Percentiles rank a stretch among this genome's conserved stretches.
These are phyloP conservation scores for Pituophis catenifer DNA, from an alignment of 2,113 vertebrate species.

Conservation along the genomic window DNA sequence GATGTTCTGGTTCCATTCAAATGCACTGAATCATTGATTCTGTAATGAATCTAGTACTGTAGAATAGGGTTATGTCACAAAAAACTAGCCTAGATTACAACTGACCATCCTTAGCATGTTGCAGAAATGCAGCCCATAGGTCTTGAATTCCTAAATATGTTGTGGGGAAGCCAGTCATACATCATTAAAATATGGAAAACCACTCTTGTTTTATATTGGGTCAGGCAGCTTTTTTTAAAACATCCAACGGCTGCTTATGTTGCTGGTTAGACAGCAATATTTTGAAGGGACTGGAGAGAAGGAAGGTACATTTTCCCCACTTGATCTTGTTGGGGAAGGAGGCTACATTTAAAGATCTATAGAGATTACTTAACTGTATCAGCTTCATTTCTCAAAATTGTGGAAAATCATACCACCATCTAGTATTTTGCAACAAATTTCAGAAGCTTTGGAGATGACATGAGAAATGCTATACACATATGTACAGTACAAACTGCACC, in stretches of 20 bases:
- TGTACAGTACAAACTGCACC: not conserved
- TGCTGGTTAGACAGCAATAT: not conserved
- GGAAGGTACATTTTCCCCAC: not conserved
- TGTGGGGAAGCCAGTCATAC: not conserved
- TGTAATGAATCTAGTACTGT: not conserved
- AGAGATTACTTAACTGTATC: not conserved
- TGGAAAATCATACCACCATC: not conserved
- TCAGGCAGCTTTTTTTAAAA: not conserved
- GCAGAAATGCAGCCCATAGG: not conserved
- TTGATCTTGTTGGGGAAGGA: not conserved
- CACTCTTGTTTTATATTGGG: not conserved
- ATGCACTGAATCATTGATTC: not conserved
- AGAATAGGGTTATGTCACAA: not conserved
- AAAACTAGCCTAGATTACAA: not conserved
- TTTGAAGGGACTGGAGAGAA: not conserved
- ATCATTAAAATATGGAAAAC: not conserved
- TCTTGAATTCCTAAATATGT: not conserved
- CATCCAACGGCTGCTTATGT: not conserved
- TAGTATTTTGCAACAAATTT: not conserved
- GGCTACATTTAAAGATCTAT: not conserved
- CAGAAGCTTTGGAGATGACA: not conserved
- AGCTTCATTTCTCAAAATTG: not conserved
- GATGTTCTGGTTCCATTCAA: not conserved
- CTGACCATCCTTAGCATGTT: not conserved
- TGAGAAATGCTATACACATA: not conserved